Evolutionary conservation across 2,888 invertebrate genomes (phyloP), one percentile per base, ranked within the genome.

Genomic region (Volucella inanis): DNA sequence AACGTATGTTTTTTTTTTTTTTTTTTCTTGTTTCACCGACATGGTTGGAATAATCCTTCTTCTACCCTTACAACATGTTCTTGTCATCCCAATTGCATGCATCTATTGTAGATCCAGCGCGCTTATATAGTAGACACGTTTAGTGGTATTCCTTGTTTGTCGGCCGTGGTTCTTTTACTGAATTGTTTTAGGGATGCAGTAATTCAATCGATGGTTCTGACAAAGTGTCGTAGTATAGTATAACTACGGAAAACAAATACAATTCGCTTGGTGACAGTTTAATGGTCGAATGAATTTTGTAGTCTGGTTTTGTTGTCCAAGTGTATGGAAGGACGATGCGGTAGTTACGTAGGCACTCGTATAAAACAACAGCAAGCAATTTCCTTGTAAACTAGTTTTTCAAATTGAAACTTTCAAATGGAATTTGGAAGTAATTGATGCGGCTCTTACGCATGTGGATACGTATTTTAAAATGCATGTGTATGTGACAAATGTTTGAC

Each of bases 181-280:
- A 65, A 49, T 57, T 71, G 65, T 57, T 57, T 8, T 11, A 31
- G 54, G 38, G 39, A 61, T 9, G 31, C 1, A 31, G 31, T 31
- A 49, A 78, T 78, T 78, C 64, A 74, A 68, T 76, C 67, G 76
- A 72, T 81, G 81, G 68, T 81, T 81, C 76, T 85, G 85, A 81
- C 80, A 85, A 77, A 81, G 85, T 81, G 71, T 81, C 72, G 71
- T 67, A 80, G 68, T 81, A 68, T 1, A 1, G 1, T 2, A 2
- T 18, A 41, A 62, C 72, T 49, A 59, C 62, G 18, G 62, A 80
- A 76, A 76, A 77, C 76, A 85, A 85, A 85, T 85, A 72, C 81
- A 76, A 85, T 85, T 85, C 85, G 81, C 81, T 54, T 77, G 85
- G 85, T 80, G 85, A 85, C 85, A 85, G 85, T 80, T 85, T 85